Conservation (phyloP, 2,888 invertebrate species). For the Litoditis marina region DNA sequence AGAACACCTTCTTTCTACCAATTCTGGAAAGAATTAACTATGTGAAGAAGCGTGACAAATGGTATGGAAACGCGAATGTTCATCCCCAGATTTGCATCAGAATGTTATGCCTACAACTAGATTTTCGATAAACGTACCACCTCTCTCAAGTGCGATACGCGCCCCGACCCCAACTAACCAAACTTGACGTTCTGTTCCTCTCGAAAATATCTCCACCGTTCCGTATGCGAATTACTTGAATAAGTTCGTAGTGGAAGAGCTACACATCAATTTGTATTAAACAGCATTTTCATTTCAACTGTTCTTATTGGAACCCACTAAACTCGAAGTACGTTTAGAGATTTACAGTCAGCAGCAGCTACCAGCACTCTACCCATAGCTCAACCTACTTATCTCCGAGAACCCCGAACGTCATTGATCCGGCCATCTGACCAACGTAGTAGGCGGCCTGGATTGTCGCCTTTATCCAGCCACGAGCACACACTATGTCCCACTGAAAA, state of each 20-base stretch:
- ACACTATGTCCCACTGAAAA: slow-evolving; percentile 60
- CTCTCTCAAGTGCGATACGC: too few species aligned
- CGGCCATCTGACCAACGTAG: slow-evolving; percentile 61
- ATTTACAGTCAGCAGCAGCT: too few species aligned
- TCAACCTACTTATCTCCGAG: slow-evolving; percentile 55
- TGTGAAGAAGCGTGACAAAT: not conserved
- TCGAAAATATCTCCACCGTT: too few species aligned
- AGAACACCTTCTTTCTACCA: slow-evolving; percentile 75
- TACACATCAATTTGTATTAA: not conserved
- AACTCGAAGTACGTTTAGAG: too few species aligned
- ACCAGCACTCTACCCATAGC: not conserved
- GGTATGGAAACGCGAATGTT: too few species aligned
- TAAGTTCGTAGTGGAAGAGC: not conserved
- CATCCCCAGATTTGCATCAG: too few species aligned
- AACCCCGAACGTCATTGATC: slow-evolving; percentile 59
- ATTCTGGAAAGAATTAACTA: slow-evolving; percentile 66
- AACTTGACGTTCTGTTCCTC: too few species aligned
- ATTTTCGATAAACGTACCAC: too few species aligned
- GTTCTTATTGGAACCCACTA: not conserved
- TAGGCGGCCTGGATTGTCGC: slow-evolving; percentile 59
- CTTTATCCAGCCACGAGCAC: slow-evolving; percentile 53
- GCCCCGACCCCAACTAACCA: too few species aligned
- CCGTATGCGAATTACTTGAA: too few species aligned
- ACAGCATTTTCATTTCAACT: too few species aligned
- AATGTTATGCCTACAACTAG: too few species aligned